Percentiles rank a stretch among this genome's conserved stretches.
Conservation (phyloP, 2,888 invertebrate genomes). For the Oxycera nigricornis region DNA sequence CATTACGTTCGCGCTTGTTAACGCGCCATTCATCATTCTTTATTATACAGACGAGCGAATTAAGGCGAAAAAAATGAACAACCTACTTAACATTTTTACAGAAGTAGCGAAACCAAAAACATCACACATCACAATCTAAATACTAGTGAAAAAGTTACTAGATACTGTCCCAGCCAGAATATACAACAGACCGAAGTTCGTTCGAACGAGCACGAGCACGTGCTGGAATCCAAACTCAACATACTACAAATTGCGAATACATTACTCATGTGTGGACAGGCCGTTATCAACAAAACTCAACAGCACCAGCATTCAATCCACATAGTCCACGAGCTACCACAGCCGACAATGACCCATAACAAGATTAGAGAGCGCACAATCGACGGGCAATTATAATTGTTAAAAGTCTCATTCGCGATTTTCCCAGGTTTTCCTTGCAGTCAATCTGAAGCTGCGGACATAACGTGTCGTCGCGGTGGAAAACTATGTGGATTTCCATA, state of each 20-base stretch:
- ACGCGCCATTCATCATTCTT: no score
- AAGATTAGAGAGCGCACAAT: constrained; percentile 16
- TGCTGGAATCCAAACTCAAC: not conserved
- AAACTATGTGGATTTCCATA: not conserved
- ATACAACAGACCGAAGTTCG: no score
- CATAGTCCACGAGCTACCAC: not conserved
- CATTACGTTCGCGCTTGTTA: no score
- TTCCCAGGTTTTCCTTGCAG: not conserved
- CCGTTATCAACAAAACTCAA: not conserved
- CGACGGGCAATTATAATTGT: not conserved
- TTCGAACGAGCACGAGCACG: not conserved
- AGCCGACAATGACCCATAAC: not conserved
- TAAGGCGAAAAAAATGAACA: no score
- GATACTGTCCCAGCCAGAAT: no score
- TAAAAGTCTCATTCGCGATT: not conserved
- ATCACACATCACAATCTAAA: no score
- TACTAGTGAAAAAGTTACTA: no score
- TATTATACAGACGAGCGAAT: no score
- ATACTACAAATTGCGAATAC: not conserved
- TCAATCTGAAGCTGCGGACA: not conserved
- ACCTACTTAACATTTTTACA: no score
- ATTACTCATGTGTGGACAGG: not conserved
- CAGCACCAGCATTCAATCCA: no score
- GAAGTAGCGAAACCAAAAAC: no score
- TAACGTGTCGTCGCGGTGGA: no score